A percentile compares a stretch with the other conserved stretches of the same genome.
phyloP scores from a whole-genome alignment of 2,797 vertebrate genomes.

The Crax fasciolata region DNA sequence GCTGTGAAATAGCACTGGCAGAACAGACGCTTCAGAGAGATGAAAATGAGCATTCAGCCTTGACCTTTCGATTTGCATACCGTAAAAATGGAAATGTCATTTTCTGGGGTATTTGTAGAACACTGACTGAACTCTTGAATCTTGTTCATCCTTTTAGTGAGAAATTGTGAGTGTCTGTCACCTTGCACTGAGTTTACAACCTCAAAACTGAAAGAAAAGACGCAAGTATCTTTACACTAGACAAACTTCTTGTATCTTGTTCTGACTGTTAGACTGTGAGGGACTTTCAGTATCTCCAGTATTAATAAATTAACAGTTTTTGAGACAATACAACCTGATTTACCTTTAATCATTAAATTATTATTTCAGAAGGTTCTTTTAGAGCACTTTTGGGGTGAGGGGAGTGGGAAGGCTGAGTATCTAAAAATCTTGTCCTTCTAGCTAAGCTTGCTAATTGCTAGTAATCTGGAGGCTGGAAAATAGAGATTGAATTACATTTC shows the following conservation, averaged over 20 bases:
- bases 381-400: not conserved
- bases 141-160: not conserved
- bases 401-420: not conserved
- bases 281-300: not conserved
- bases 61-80: constrained; percentile 37
- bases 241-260: not conserved
- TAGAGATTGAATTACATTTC: not conserved
- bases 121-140: not conserved
- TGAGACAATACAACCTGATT: not conserved
- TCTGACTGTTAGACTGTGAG: not conserved
- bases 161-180: not conserved
- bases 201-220: not conserved
- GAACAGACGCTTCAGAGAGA: constrained; percentile 1
- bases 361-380: not conserved
- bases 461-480: not conserved
- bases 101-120: constrained; percentile 29
- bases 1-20: not conserved
- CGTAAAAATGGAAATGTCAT: not conserved
- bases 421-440: not conserved
- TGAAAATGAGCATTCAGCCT: constrained; percentile 9
- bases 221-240: not conserved
- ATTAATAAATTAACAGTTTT: not conserved
- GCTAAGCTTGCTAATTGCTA: not conserved
- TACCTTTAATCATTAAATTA: not conserved
- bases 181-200: not conserved